A percentile compares a stretch with the other conserved stretches of the same genome.
phyloP scores from a whole-genome alignment of 2,797 vertebrate species.

The Pitangus sulphuratus region DNA sequence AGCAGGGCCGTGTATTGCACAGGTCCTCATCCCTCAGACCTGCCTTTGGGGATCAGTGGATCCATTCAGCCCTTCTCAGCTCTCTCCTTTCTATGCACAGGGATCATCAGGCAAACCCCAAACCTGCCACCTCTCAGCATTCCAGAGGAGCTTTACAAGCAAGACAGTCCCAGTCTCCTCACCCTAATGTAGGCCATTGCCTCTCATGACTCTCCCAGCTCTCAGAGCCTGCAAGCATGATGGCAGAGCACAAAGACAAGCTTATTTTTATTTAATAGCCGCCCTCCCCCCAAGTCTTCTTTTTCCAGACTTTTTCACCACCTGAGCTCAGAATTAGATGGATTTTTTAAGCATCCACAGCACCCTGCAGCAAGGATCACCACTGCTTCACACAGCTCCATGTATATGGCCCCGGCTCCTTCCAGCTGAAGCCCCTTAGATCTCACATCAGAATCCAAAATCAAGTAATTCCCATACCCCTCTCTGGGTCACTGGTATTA shows the following conservation, averaged over 20 bases:
- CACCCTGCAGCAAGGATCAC: not conserved
- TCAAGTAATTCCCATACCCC: not conserved
- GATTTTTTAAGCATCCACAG: not conserved
- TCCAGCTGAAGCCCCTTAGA: not conserved
- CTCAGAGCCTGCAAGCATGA: rapidly evolving
- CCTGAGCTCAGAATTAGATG: not conserved
- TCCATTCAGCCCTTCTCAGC: not conserved
- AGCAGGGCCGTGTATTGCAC: not conserved
- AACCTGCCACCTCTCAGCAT: rapidly evolving
- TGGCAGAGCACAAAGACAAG: not conserved
- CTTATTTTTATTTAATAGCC: not conserved
- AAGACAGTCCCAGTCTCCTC: not conserved
- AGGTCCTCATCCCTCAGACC: not conserved
- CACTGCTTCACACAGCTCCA: not conserved
- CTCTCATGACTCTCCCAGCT: not conserved
- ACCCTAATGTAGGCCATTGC: rapidly evolving
- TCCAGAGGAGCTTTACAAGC: not conserved
- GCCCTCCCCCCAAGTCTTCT: not conserved
- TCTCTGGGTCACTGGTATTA: not conserved
- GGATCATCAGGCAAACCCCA: not conserved
- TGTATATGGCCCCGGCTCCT: not conserved
- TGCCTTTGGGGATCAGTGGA: not conserved
- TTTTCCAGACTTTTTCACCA: not conserved
- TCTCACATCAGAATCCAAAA: not conserved
- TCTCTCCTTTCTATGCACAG: not conserved